Percentiles rank a stretch among this genome's conserved stretches.
phyloP scores from a whole-genome alignment of 2,797 vertebrate species.

The Pantherophis vulpinus region DNA sequence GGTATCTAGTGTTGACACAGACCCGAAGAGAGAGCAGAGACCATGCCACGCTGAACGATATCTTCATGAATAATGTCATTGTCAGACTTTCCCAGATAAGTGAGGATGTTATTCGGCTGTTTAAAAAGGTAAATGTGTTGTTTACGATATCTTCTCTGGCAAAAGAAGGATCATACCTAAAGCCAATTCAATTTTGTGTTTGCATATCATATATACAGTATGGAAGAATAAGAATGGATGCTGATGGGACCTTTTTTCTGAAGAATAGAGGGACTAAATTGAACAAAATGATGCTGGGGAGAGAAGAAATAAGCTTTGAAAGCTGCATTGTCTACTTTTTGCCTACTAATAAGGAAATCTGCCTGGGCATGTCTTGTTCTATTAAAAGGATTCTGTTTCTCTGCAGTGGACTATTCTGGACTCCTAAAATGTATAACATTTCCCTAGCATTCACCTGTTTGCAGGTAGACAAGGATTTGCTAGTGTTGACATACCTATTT shows the following conservation, averaged over 20 bases:
- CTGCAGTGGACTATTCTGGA: too few species aligned
- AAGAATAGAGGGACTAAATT: not conserved
- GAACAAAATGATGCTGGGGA: not conserved
- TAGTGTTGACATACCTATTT: not conserved
- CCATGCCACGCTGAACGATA: slow-evolving; percentile 93
- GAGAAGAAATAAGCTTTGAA: not conserved
- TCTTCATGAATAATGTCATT: slow-evolving; percentile 98
- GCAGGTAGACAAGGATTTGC: not conserved
- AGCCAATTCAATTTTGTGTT: not conserved
- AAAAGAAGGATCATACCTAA: not conserved
- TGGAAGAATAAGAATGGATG: not conserved
- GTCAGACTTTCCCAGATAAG: slow-evolving; percentile 93
- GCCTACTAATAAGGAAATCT: not conserved
- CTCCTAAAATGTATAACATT: not conserved
- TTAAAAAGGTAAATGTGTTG: slow-evolving; percentile 87
- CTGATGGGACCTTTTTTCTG: not conserved
- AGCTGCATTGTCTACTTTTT: not conserved
- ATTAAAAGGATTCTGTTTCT: too few species aligned
- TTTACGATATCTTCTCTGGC: not conserved
- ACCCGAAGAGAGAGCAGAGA: slow-evolving; percentile 93
- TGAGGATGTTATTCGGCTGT: slow-evolving; percentile 96
- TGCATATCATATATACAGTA: not conserved
- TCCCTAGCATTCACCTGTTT: not conserved
- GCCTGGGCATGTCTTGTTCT: not conserved
- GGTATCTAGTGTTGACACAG: slow-evolving; percentile 97